Base-by-base conservation (phyloP, 2,888 invertebrate species). In the Ctenicera cuprea region DNA sequence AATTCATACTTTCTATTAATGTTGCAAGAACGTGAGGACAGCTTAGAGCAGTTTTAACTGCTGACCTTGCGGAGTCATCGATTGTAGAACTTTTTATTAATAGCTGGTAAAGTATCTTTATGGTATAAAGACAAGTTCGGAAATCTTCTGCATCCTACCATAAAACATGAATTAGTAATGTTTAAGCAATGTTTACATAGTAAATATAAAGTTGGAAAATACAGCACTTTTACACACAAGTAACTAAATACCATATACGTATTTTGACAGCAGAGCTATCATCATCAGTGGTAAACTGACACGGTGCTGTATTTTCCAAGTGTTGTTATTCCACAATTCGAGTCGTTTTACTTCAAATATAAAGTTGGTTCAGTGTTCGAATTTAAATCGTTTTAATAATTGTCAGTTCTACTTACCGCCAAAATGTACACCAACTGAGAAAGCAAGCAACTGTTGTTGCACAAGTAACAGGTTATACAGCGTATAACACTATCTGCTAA, bases 121-220 rank as follows among this genome's bases (percentile, higher is more conserved):
- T 18, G 4, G 45, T 11, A 3, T 1, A 14, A 4, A 16, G 1
- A 16, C 45, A 16, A 4, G 45, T 45, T 18, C 16, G 16, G 7
- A 45, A 7, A 18, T 45, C 45, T 18, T 45, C 45, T 4, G 16
- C 3, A 5, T 45, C 45, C 45, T 45, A 45, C 0, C 5, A 16
- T 95, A 94, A n/a, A 95, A 96, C 87, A 93, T 96, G 87, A 96
- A 86, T 61, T 96, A 92, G 12, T n/a, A n/a, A n/a, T n/a, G n/a
- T n/a, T n/a, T n/a, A n/a, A n/a, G n/a, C n/a, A n/a, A n/a, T n/a
- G n/a, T n/a, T n/a, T n/a, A n/a, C n/a, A n/a, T n/a, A n/a, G n/a
- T n/a, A n/a, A n/a, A n/a, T 38, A 38, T 26, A 26, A 26, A 26
- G 26, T 26, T 2, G 26, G 26, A 26, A 2, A 26, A 26, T n/a